A percentile compares a stretch with the other conserved stretches of the same genome.
These are phyloP conservation scores for Haliaeetus leucogaster DNA, from an alignment of 2,113 vertebrate genomes.

Conservation along the genomic window DNA sequence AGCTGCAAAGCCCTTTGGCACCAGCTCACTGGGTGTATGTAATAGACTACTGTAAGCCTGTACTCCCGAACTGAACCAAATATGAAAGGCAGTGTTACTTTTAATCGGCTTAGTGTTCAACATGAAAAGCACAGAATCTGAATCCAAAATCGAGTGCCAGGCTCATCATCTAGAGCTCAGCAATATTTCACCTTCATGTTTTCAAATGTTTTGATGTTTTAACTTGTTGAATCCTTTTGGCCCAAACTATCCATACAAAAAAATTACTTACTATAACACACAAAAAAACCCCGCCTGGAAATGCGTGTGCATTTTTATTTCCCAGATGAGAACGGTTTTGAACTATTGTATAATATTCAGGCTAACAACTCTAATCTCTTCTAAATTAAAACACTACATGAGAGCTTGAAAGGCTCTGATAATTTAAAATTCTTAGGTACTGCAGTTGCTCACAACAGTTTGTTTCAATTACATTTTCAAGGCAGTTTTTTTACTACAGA, in stretches of 20 bases:
- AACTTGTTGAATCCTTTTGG: background rate
- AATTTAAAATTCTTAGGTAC: background rate
- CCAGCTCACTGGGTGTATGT: background rate
- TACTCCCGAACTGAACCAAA: background rate
- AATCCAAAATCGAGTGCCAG: background rate
- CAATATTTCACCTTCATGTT: background rate
- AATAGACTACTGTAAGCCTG: background rate
- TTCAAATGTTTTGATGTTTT: background rate
- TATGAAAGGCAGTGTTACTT: background rate
- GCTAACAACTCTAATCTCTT: background rate
- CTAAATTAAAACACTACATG: background rate
- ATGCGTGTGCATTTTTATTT: background rate
- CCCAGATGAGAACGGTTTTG: background rate
- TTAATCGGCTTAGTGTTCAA: background rate
- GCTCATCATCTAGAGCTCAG: background rate
- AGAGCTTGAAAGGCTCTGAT: background rate
- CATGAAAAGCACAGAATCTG: background rate
- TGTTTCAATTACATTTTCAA: slow-evolving; percentile 5
- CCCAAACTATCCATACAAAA: background rate
- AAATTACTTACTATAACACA: background rate
- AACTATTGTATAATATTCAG: background rate
- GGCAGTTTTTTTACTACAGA: background rate
- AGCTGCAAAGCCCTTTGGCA: background rate
- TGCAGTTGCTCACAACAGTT: background rate
- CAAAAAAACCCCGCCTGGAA: background rate